A percentile compares a stretch with the other conserved stretches of the same genome.
Evolutionary conservation across 2,797 vertebrate genomes (phyloP).

Genomic region (Falco berigora): DNA sequence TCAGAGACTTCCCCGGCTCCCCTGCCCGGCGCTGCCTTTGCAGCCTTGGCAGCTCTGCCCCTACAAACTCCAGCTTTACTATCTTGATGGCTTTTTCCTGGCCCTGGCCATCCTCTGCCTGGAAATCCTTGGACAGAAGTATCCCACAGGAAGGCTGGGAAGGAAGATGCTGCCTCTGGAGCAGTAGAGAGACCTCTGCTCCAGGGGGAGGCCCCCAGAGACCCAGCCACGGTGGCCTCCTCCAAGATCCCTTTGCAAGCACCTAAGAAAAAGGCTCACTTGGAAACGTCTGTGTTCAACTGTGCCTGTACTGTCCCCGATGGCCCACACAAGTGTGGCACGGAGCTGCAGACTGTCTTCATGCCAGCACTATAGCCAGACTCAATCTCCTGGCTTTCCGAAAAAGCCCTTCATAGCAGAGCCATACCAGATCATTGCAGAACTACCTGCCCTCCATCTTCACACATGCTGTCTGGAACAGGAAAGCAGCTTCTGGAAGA

Average conservation of each 20-base stretch:
- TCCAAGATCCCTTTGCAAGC: background rate
- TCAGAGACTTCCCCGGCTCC: background rate
- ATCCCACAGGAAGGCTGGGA: background rate
- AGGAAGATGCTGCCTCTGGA: background rate
- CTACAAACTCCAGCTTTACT: background rate
- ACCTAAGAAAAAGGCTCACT: background rate
- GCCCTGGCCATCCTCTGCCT: background rate
- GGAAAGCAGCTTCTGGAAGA: background rate
- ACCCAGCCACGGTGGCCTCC: background rate
- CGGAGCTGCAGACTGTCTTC: background rate
- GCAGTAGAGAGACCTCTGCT: background rate
- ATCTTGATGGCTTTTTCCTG: background rate
- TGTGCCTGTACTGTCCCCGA: background rate
- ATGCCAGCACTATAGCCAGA: background rate
- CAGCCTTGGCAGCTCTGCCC: background rate
- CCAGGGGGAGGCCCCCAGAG: background rate
- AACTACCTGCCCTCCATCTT: background rate
- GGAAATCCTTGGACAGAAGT: background rate
- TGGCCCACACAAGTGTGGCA: background rate
- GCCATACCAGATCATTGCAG: background rate
- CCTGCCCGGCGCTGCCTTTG: background rate
- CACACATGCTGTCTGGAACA: background rate
- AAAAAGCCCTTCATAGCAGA: background rate
- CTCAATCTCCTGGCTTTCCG: background rate
- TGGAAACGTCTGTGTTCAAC: rapidly evolving